phyloP scores from a whole-genome alignment of 2,797 vertebrate genomes.

The Anabacerthia variegaticeps region DNA sequence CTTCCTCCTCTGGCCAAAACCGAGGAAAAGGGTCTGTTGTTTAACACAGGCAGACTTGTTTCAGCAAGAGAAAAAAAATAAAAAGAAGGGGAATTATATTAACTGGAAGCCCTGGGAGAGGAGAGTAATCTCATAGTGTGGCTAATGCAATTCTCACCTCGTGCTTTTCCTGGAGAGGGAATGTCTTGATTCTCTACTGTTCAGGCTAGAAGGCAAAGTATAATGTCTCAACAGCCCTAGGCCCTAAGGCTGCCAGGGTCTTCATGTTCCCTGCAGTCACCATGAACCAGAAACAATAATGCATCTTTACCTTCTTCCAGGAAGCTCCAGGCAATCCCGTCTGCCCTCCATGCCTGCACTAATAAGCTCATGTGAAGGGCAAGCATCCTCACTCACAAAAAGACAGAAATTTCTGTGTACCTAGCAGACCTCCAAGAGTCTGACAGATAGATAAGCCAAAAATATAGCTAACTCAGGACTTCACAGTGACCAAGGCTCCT shows the following conservation, averaged over 20 bases:
- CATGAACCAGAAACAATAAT: not conserved
- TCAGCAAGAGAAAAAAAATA: constrained; percentile 38
- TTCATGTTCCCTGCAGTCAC: fast-evolving
- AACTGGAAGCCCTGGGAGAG: constrained; percentile 39
- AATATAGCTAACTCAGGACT: not conserved
- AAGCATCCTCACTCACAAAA: not conserved
- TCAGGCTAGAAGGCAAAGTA: not conserved
- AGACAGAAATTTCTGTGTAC: not conserved
- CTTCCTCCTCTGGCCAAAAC: constrained; percentile 59
- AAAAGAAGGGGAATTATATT: constrained; percentile 31
- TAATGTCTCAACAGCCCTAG: not conserved
- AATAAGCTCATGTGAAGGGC: fast-evolving
- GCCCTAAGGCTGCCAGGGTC: not conserved
- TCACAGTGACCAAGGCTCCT: not conserved
- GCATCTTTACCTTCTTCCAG: not conserved
- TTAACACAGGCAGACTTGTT: constrained; percentile 62
- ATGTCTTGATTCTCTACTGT: not conserved
- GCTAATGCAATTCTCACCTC: constrained; percentile 37
- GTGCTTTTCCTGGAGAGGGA: not conserved
- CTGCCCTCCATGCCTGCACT: not conserved
- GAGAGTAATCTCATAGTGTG: constrained; percentile 6
- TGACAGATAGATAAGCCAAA: not conserved
- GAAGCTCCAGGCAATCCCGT: not conserved
- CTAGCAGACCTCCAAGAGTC: not conserved
- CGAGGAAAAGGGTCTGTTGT: constrained; percentile 40